Evolutionary conservation across 2,113 vertebrate genomes (phyloP).

Genomic region (Lamprologus lemairii): DNA sequence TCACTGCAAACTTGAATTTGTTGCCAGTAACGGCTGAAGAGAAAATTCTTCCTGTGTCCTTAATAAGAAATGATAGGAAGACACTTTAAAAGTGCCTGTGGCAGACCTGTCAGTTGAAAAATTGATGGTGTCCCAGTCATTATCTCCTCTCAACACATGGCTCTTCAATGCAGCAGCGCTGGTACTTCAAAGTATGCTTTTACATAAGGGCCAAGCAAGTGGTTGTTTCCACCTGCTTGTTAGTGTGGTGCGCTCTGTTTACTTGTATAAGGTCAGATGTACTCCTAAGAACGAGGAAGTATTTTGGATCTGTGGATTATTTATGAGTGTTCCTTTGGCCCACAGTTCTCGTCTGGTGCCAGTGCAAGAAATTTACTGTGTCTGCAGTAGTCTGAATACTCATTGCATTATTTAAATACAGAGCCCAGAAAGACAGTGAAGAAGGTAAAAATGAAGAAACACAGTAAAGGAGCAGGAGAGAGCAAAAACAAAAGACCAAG

Average conservation of each 20-base stretch:
- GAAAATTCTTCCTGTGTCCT: background rate
- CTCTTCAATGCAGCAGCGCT: background rate
- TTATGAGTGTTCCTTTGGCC: conserved; percentile 13
- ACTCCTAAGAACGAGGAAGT: background rate
- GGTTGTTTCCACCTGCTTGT: background rate
- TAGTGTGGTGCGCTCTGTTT: background rate
- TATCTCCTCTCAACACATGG: conserved; percentile 12
- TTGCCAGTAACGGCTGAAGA: background rate
- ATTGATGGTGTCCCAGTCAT: background rate
- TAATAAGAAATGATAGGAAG: background rate
- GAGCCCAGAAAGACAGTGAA: background rate
- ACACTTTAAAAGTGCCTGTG: background rate
- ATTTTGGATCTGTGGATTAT: conserved; percentile 16
- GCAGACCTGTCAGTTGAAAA: background rate
- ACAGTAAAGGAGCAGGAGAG: background rate
- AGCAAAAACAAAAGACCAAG: background rate
- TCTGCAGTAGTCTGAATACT: conserved; percentile 6
- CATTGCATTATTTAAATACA: background rate
- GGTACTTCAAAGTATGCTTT: background rate
- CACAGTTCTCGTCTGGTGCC: background rate
- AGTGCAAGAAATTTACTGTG: conserved; percentile 15
- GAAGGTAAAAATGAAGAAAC: background rate
- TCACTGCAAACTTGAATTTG: background rate
- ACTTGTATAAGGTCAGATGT: background rate
- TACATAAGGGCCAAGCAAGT: background rate